Evolutionary conservation across 2,113 vertebrate genomes (phyloP).

Genomic region (Panurus biarmicus): DNA sequence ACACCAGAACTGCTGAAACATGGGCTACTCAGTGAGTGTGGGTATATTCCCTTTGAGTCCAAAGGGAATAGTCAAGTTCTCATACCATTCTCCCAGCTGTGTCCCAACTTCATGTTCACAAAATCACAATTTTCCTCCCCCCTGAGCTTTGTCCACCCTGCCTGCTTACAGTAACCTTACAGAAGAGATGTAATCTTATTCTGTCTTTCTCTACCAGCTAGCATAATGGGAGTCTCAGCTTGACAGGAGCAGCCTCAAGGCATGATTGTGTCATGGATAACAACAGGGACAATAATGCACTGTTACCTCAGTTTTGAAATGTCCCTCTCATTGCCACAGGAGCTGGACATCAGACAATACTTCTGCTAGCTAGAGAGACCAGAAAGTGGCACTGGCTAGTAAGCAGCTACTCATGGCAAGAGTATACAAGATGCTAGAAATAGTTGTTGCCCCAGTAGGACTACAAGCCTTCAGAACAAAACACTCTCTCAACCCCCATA

Average conservation of each 20-base stretch:
- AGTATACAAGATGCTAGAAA: not conserved
- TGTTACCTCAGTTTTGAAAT: not conserved
- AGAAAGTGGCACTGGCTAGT: not conserved
- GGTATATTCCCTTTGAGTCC: not conserved
- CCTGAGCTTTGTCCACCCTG: not conserved
- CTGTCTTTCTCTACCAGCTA: not conserved
- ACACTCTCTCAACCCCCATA: not conserved
- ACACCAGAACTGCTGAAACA: not conserved
- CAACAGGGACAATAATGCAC: not conserved
- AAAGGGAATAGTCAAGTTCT: not conserved
- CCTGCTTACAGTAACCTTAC: not conserved
- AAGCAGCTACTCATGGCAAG: not conserved
- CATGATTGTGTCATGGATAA: accelerated
- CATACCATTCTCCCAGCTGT: not conserved
- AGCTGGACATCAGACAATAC: not conserved
- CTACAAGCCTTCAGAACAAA: not conserved
- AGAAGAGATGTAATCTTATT: not conserved
- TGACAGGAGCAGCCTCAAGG: not conserved
- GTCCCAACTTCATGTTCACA: not conserved
- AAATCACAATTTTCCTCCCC: not conserved
- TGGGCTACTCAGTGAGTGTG: not conserved
- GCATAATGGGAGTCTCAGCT: not conserved
- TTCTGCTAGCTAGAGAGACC: not conserved
- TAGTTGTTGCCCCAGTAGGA: not conserved
- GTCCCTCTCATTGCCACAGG: not conserved